Base-by-base conservation (phyloP, 2,888 invertebrate genomes). In the Mayetiola destructor region DNA sequence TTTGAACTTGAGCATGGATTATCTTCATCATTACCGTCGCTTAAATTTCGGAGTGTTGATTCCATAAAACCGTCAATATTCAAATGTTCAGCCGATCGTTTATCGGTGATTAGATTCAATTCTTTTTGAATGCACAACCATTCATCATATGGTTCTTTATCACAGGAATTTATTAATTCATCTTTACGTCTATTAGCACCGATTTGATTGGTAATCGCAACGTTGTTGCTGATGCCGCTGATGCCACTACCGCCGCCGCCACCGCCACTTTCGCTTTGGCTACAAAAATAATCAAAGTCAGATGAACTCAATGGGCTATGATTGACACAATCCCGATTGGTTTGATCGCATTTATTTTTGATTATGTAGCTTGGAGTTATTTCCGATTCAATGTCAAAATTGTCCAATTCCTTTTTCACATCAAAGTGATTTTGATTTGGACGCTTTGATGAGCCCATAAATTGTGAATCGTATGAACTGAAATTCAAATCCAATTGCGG, bases 71-170 rank as follows among this genome's bases (percentile, higher is more conserved):
- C 53, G 59, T 57, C 54, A 55, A 39, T 48, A 53, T 59, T 40
- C 16, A 12, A 10, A 16, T 55, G 30, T 8, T 42, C 20, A 35
- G 42, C 37, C n/a, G 56, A 27, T 23, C 61, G 63, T 60, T 63
- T 58, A 55, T 63, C 63, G n/a, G 62, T 59, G 52, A 75, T 74
- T 36, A 77, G 61, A 64, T 75, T 80, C 3, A 83, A 69, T 64
- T 82, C 83, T 57, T 81, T 78, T 63, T 82, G 81, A 58, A 82
- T 78, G 61, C 81, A 81, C 39, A 80, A 73, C 81, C 82, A 82
- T 65, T 81, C 81, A 65, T 82, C 82, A 63, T 80, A 79, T 59
- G 77, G 77, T 60, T 71, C 71, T 60, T 59, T 61, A 18, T 59
- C 55, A 36, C 36, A 55, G 35, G 35, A 37, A n/a, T n/a, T n/a